phyloP scores from a whole-genome alignment of 2,797 vertebrate species.

The Thunnus albacares region DNA sequence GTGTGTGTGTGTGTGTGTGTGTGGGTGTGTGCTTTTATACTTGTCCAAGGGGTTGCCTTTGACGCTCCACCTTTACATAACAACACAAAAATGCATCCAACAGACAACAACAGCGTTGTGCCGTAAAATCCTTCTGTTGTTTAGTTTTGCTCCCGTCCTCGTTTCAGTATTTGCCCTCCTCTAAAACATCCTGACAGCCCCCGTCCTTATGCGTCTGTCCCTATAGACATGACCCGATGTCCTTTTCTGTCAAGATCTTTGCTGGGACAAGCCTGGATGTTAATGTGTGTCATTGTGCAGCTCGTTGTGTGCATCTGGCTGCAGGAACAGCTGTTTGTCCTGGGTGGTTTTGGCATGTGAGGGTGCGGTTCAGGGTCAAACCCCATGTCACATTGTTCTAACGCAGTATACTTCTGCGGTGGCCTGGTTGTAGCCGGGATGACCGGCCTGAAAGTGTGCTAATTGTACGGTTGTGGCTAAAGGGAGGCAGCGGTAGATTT shows the following conservation, averaged over 20 bases:
- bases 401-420: conserved; percentile 72
- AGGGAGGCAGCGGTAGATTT: conserved; percentile 64
- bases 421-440: conserved; percentile 59
- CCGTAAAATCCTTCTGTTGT: conserved; percentile 53
- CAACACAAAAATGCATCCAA: conserved; percentile 45
- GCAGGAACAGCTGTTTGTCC: conserved; percentile 78
- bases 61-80: conserved; percentile 12
- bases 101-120: conserved; percentile 24
- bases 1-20: conserved; percentile 38
- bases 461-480: conserved; percentile 76
- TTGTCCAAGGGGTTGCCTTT: conserved; percentile 28
- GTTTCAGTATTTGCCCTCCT: conserved; percentile 51
- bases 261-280: conserved; percentile 28
- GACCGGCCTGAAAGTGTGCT: conserved; percentile 73
- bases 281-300: conserved; percentile 49
- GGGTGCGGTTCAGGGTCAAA: conserved; percentile 74
- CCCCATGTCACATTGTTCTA: conserved; percentile 72
- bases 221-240: conserved; percentile 47
- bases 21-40: conserved; percentile 36
- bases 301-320: conserved; percentile 64
- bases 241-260: conserved; percentile 14
- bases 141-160: conserved; percentile 4
- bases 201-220: not conserved
- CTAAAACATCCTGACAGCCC: conserved; percentile 37
- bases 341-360: conserved; percentile 71